Base-by-base conservation (phyloP, 2,113 vertebrate genomes). In the Toxotes chatareus region DNA sequence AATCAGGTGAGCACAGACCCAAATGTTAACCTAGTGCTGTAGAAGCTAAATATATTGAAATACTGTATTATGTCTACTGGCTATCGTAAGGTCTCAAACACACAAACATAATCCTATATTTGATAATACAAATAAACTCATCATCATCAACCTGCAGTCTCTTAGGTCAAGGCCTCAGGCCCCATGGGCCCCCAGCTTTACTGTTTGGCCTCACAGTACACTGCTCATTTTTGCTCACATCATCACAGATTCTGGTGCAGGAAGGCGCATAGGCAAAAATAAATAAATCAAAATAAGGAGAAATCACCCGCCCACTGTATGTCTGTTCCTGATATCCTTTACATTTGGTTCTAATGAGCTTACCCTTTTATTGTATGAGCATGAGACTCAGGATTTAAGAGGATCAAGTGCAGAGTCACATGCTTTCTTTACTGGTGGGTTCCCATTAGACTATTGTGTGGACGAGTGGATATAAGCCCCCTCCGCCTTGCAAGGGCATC, bases 401-500 rank as follows among this genome's bases (percentile, higher is more conserved):
- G 76, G 88, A 83, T 85, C 79, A 85, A 14, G 62, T 53, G 64
- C 23, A 53, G n/a, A 69, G 61, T 88, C 89, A 84, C 86, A 71
- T 88, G 89, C 71, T 60, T 31, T 32, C 23, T 62, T 63, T 67
- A 46, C 60, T 61, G 55, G 55, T 71, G 42, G 60, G 9, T 44
- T 57, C 34, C 34, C 68, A 60, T 47, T 21, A 27, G 27, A 27
- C 27, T 27, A 31, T 46, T 68, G 3, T 80, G 47, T 36, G 10
- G 65, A 62, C 53, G 57, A 72, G 38, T 38, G 44, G 31, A 49
- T 9, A 32, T 4, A 2, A 51, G 7, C 38, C 40, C 31, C 27
- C 27, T 1, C 27, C 27, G 27, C 27, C 36, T 21, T 56, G 16
- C 12, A 7, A 19, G 34, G 17, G 34, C 34, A 23, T 63, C 61